Percentiles rank a stretch among this genome's conserved stretches.
phyloP scores from a whole-genome alignment of 2,113 vertebrate species.

The Petrocephalus microphthalmus region DNA sequence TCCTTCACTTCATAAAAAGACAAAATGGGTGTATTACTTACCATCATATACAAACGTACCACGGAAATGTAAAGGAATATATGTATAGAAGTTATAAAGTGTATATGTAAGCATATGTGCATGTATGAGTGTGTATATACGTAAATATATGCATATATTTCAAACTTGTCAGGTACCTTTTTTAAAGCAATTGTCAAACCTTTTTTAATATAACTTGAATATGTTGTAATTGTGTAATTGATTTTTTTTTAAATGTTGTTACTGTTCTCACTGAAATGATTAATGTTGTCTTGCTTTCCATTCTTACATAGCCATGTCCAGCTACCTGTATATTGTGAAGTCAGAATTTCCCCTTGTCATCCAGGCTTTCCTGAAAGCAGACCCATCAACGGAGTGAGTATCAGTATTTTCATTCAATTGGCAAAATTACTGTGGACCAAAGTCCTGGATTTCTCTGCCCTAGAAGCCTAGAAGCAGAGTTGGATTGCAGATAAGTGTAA shows the following conservation, averaged over 20 bases:
- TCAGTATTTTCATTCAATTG: background rate
- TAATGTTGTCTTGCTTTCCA: slow-evolving; percentile 12
- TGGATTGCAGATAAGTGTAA: background rate
- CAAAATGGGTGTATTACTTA: background rate
- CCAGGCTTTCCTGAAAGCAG: slow-evolving; percentile 82
- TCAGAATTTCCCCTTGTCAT: slow-evolving; percentile 95
- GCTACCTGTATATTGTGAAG: slow-evolving; percentile 96
- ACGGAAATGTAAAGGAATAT: background rate
- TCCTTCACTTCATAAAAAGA: background rate
- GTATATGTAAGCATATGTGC: background rate
- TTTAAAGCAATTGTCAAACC: background rate
- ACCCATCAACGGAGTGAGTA: slow-evolving; percentile 75
- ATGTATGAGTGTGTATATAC: background rate
- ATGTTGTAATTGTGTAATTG: background rate
- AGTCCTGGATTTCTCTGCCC: background rate
- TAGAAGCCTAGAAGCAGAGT: slow-evolving; percentile 4
- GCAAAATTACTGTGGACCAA: background rate
- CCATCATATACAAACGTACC: background rate
- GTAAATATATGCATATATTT: background rate
- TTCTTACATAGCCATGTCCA: slow-evolving; percentile 85
- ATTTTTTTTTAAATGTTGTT: background rate
- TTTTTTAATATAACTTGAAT: background rate
- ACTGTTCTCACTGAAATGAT: background rate
- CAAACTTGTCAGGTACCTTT: background rate
- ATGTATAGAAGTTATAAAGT: background rate